Conservation (phyloP, 2,888 invertebrate genomes). For the Campoplex nolae region DNA sequence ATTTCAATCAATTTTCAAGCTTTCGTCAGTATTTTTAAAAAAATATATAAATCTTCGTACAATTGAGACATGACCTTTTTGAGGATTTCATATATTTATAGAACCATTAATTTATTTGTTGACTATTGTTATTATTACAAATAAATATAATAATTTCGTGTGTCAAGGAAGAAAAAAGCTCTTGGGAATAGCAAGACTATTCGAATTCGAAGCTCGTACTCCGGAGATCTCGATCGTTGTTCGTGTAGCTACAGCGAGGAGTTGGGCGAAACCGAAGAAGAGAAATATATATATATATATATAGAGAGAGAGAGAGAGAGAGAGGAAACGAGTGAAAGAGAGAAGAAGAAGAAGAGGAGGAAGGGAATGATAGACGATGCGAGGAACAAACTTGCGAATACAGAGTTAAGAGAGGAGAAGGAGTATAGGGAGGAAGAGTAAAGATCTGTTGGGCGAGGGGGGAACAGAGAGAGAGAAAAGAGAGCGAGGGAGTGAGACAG, state of each 20-base stretch:
- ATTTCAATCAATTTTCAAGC: no score
- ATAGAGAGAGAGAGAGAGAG: conserved; percentile 3
- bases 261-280: not conserved
- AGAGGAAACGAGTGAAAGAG: conserved; percentile 59
- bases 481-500: conserved; percentile 7
- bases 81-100: not conserved
- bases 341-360: conserved; percentile 36
- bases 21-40: no score
- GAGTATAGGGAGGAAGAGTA: conserved; percentile 21
- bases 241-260: conserved; percentile 8
- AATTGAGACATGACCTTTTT: not conserved
- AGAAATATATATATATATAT: conserved; percentile 1
- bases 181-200: conserved; percentile 43
- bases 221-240: conserved; percentile 51
- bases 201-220: conserved; percentile 52
- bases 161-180: conserved; percentile 34
- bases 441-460: conserved; percentile 57
- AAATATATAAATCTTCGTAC: no score
- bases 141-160: not conserved
- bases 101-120: not conserved
- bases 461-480: conserved; percentile 31
- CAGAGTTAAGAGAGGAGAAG: conserved; percentile 22
- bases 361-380: conserved; percentile 27
- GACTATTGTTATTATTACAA: not conserved
- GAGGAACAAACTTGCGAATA: conserved; percentile 31